Evolutionary conservation across 2,113 vertebrate species (phyloP).

Genomic region (Bostrychus sinensis): DNA sequence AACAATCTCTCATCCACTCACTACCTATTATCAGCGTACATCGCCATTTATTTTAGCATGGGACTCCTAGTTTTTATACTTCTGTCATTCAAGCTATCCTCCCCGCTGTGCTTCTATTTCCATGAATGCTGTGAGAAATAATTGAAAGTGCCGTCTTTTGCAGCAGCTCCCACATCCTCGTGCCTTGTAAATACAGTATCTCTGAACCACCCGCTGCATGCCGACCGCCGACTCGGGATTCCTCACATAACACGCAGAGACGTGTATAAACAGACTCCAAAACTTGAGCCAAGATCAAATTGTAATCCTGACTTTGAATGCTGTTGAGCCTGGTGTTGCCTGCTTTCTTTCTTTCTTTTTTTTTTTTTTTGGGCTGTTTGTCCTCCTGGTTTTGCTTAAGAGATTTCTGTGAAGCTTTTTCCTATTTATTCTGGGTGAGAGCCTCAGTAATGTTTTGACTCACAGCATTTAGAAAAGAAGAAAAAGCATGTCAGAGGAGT

Average conservation of each 20-base stretch:
- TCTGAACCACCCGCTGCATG: constrained; percentile 62
- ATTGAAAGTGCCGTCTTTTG: constrained; percentile 75
- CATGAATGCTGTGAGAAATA: constrained; percentile 79
- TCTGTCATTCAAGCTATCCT: constrained; percentile 66
- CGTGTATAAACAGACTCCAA: constrained; percentile 54
- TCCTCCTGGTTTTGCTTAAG: constrained; percentile 28
- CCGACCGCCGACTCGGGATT: constrained; percentile 50
- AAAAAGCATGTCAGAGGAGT: constrained; percentile 42
- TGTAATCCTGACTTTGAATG: constrained; percentile 37
- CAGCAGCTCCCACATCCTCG: constrained; percentile 61
- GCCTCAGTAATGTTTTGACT: background rate
- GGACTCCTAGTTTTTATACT: constrained; percentile 75
- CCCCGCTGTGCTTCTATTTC: constrained; percentile 75
- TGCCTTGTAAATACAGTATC: constrained; percentile 76
- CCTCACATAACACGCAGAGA: constrained; percentile 56
- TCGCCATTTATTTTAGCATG: constrained; percentile 56
- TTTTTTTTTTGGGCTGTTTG: too few relatives aligned
- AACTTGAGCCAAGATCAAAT: constrained; percentile 66
- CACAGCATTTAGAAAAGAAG: constrained; percentile 36
- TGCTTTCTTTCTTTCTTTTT: constrained; percentile 46
- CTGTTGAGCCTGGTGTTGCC: constrained; percentile 39
- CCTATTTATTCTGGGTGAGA: constrained; percentile 13
- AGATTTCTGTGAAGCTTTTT: constrained; percentile 22
- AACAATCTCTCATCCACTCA: background rate
- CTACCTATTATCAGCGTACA: constrained; percentile 10